Conservation (phyloP, 2,888 invertebrate species). For the Plutella xylostella region DNA sequence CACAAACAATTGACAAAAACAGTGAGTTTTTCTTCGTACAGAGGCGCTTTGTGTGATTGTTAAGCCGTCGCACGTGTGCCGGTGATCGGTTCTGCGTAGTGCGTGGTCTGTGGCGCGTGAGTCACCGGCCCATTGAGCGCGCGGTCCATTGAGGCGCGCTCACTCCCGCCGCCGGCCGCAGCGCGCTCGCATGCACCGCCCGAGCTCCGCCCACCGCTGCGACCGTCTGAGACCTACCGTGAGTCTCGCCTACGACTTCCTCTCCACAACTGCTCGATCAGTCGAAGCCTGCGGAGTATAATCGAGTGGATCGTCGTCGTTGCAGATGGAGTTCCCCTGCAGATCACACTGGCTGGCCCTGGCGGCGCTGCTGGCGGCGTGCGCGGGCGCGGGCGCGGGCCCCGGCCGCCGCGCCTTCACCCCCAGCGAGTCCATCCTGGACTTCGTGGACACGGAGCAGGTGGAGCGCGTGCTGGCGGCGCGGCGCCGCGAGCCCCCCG, state of each 20-base stretch:
- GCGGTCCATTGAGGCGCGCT: constrained; percentile 62
- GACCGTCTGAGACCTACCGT: constrained; percentile 53
- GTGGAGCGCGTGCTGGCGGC: constrained; percentile 68
- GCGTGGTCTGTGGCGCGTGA: constrained; percentile 46
- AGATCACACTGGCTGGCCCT: constrained; percentile 54
- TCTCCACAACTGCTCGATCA: constrained; percentile 16
- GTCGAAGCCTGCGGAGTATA: constrained; percentile 26
- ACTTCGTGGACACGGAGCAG: constrained; percentile 72
- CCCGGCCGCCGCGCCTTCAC: constrained; percentile 49
- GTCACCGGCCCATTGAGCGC: constrained; percentile 55
- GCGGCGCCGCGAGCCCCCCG: constrained; percentile 51
- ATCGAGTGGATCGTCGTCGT: constrained; percentile 12
- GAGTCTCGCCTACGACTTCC: constrained; percentile 60
- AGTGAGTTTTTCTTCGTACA: not conserved
- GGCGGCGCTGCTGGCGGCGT: constrained; percentile 47
- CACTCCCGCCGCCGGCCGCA: constrained; percentile 68
- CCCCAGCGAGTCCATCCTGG: constrained; percentile 69
- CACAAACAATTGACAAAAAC: not conserved
- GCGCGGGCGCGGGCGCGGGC: constrained; percentile 42
- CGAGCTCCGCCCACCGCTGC: constrained; percentile 53
- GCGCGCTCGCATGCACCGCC: constrained; percentile 55
- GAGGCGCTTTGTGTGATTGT: not conserved
- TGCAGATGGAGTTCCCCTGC: constrained; percentile 56
- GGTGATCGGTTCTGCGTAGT: not conserved
- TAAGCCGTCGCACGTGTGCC: not conserved